phyloP scores from a whole-genome alignment of 2,797 vertebrate genomes.

The Otolemur crassicaudatus region DNA sequence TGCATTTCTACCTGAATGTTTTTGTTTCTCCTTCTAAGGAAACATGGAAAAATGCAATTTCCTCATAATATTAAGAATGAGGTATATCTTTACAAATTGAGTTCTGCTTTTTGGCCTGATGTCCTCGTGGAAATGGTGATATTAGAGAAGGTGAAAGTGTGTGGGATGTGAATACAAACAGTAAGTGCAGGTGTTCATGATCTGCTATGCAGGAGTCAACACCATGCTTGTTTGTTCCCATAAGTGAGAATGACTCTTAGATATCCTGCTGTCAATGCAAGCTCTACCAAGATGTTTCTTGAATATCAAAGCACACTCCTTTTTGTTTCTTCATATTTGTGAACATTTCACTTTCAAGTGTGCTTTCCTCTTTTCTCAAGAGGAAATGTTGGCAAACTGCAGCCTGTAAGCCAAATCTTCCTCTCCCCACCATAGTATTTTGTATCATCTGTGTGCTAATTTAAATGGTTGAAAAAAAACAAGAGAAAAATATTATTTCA shows the following conservation, averaged over 20 bases:
- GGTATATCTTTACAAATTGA: neutral
- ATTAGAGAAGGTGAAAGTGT: slow-evolving; percentile 26
- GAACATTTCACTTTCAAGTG: neutral
- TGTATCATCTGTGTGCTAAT: neutral
- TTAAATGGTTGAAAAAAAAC: neutral
- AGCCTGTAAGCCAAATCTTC: neutral
- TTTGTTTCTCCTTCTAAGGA: neutral
- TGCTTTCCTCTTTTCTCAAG: neutral
- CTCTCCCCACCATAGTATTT: neutral
- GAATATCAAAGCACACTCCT: slow-evolving; percentile 36
- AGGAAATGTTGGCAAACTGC: neutral
- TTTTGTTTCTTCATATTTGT: slow-evolving; percentile 48
- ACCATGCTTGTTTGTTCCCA: neutral
- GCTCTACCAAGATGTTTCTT: slow-evolving; percentile 62
- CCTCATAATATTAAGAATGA: slow-evolving; percentile 17
- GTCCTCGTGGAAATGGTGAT: slow-evolving; percentile 33
- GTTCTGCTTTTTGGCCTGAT: neutral
- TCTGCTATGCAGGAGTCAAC: slow-evolving; percentile 27
- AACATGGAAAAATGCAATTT: neutral
- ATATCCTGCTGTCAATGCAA: neutral
- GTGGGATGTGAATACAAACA: neutral
- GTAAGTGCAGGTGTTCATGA: neutral
- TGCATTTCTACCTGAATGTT: neutral
- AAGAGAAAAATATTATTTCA: neutral
- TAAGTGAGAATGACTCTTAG: neutral